Conservation (phyloP, 1,140 invertebrate species). For the Drosophila ambigua region DNA sequence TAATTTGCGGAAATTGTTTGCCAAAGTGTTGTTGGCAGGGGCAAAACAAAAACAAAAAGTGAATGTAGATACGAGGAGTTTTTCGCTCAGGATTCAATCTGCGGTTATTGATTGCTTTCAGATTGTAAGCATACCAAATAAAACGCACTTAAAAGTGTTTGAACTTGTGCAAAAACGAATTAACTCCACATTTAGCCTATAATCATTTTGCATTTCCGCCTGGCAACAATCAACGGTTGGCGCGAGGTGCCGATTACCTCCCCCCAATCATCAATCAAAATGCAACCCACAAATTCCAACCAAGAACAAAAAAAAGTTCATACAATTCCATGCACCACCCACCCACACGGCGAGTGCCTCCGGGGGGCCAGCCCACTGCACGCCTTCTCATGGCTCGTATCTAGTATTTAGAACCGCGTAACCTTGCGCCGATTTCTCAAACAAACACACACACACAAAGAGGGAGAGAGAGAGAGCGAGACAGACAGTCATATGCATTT, state of each 20-base stretch:
- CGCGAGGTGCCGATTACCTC: too few species aligned
- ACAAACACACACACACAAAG: conserved; percentile 19
- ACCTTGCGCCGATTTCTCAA: conserved; percentile 58
- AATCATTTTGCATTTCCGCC: conserved; percentile 43
- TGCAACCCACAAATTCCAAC: conserved; percentile 25
- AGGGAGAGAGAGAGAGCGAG: neutral
- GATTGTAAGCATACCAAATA: neutral
- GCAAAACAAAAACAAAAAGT: conserved; percentile 11
- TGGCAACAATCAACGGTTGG: neutral
- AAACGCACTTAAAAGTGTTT: neutral
- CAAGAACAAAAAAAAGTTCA: neutral
- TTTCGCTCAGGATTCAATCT: too few species aligned
- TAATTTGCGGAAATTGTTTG: conserved; percentile 78
- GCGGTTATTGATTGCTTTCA: too few species aligned
- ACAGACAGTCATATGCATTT: too few species aligned
- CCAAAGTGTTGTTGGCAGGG: conserved; percentile 41
- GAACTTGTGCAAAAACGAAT: neutral
- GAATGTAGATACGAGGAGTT: conserved; percentile 12
- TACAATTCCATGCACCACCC: conserved; percentile 18
- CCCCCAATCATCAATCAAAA: conserved; percentile 1
- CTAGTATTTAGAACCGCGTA: conserved; percentile 40
- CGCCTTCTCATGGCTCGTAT: conserved; percentile 38
- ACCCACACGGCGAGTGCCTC: conserved; percentile 37
- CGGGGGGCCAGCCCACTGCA: conserved; percentile 21
- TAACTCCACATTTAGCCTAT: conserved; percentile 15